Evolutionary conservation across 2,888 invertebrate species (phyloP).

Genomic region (Megalurothrips usitatus): DNA sequence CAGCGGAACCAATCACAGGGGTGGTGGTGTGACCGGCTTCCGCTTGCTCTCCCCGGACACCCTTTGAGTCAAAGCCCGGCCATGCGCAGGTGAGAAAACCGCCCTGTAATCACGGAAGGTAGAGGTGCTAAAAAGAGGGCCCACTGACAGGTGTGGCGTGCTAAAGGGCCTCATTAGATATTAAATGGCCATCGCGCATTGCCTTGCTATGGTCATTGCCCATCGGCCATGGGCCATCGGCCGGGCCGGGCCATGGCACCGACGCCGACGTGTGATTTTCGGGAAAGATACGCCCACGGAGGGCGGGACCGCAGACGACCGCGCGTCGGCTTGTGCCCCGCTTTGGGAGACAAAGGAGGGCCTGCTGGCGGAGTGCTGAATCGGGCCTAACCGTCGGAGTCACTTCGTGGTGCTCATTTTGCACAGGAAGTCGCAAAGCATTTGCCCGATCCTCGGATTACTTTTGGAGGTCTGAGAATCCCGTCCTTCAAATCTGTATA

Average conservation of each 20-base stretch:
- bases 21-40: background rate
- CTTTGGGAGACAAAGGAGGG: too few relatives aligned
- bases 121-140: slow-evolving; percentile 13
- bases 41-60: background rate
- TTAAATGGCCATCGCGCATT: background rate
- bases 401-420: too few relatives aligned
- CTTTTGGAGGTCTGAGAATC: too few relatives aligned
- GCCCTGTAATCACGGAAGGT: slow-evolving; percentile 14
- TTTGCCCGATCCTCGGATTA: too few relatives aligned
- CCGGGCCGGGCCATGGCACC: background rate
- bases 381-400: too few relatives aligned
- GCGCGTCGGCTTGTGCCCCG: too few relatives aligned
- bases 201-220: background rate
- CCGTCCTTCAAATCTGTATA: too few relatives aligned
- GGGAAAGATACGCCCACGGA: slow-evolving; percentile 1
- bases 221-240: too few relatives aligned
- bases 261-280: background rate
- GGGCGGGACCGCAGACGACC: background rate
- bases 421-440: too few relatives aligned
- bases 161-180: slow-evolving; percentile 17
- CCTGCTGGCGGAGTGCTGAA: too few relatives aligned
- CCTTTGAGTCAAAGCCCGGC: background rate
- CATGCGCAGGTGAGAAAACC: slow-evolving; percentile 13
- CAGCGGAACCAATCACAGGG: background rate
- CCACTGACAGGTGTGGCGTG: background rate